These are phyloP conservation scores for Acrocyrtus sp. DNA, from an alignment of 2,888 invertebrate species.

Conservation along the genomic window DNA sequence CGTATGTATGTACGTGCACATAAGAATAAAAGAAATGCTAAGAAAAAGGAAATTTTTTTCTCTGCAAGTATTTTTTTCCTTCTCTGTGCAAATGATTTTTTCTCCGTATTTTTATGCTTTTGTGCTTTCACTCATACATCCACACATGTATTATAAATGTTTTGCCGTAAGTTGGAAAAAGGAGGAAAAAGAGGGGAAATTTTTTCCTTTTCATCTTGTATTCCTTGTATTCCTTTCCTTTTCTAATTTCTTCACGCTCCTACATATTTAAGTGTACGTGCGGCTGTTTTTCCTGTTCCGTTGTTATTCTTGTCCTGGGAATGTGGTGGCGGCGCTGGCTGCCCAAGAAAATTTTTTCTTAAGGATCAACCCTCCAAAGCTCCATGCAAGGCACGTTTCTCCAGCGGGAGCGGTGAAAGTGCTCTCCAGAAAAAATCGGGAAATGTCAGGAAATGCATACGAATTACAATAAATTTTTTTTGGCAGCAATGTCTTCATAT, in stretches of 20 bases:
- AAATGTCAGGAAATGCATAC: too few relatives aligned
- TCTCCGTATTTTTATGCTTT: conserved; percentile 29
- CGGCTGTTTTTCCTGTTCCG: neutral
- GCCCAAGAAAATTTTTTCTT: too few relatives aligned
- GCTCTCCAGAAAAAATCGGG: too few relatives aligned
- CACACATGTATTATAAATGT: conserved; percentile 38
- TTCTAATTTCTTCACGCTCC: too few relatives aligned
- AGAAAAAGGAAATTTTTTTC: conserved; percentile 19
- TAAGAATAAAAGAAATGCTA: neutral
- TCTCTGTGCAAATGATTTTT: conserved; percentile 23
- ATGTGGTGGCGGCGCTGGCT: too few relatives aligned
- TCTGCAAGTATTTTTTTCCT: conserved; percentile 41
- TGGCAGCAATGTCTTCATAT: too few relatives aligned
- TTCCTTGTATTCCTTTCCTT: conserved; percentile 21
- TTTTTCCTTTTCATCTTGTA: conserved; percentile 36
- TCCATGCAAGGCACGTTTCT: conserved; percentile 39
- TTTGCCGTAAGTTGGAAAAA: conserved; percentile 11
- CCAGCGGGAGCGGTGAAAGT: too few relatives aligned
- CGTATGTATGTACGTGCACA: neutral
- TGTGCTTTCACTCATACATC: conserved; percentile 23
- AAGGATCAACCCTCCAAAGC: too few relatives aligned
- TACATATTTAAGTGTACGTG: neutral
- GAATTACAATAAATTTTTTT: too few relatives aligned
- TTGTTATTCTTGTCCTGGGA: neutral
- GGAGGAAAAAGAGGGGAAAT: conserved; percentile 4